A percentile compares a stretch with the other conserved stretches of the same genome.
These are phyloP conservation scores for Polypedilum vanderplanki DNA, from an alignment of 1,140 invertebrate genomes.

Conservation along the genomic window DNA sequence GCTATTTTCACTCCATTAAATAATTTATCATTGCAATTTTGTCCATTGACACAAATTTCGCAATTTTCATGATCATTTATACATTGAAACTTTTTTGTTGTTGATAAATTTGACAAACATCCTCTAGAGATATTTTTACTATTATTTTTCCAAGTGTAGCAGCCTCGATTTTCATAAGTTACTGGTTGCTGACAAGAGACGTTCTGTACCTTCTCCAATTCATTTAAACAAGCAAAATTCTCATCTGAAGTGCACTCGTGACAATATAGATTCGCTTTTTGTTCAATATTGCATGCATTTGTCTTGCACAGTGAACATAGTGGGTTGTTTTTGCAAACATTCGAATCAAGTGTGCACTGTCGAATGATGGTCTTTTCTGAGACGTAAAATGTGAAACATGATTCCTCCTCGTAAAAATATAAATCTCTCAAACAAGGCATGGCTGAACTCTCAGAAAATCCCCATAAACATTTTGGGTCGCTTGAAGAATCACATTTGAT, in stretches of 20 bases:
- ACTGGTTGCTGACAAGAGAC: neutral
- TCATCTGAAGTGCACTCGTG: neutral
- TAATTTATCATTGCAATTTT: neutral
- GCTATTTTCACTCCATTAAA: no score
- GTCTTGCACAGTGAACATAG: neutral
- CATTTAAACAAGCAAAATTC: neutral
- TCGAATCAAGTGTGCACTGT: neutral
- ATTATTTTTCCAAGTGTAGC: neutral
- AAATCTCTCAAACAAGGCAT: neutral
- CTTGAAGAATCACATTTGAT: neutral
- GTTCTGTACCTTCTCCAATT: neutral
- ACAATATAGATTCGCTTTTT: neutral
- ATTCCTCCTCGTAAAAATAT: neutral
- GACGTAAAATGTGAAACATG: neutral
- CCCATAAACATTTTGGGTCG: neutral
- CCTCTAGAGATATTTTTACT: neutral
- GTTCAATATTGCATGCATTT: neutral
- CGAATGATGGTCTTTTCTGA: neutral
- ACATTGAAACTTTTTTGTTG: neutral
- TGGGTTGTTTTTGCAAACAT: neutral
- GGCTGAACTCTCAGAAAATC: neutral
- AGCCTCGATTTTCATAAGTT: slow-evolving; percentile 1
- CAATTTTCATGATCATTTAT: slow-evolving; percentile 3
- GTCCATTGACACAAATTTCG: neutral
- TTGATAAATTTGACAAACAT: neutral